phyloP scores from a whole-genome alignment of 2,888 invertebrate species.

The Epiblema foenella region DNA sequence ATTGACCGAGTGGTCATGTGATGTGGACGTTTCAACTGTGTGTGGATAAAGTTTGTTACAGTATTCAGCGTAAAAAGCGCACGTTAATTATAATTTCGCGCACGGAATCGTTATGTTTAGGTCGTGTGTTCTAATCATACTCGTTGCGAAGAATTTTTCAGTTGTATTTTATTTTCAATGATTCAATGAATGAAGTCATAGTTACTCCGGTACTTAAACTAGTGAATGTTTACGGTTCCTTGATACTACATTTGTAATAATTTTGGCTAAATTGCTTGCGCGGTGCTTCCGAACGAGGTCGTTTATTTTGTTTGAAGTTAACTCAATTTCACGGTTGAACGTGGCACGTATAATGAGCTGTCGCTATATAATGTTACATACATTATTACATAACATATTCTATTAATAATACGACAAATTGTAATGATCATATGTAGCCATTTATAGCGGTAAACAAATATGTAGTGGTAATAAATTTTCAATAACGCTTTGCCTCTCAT shows the following conservation, averaged over 20 bases:
- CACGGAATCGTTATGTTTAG: too few species aligned
- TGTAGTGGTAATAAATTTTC: too few species aligned
- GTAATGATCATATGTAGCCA: neutral
- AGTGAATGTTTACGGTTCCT: neutral
- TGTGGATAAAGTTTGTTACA: too few species aligned
- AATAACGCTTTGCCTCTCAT: neutral
- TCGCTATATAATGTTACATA: slow-evolving; percentile 29
- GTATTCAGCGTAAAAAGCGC: too few species aligned
- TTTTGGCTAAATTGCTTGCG: slow-evolving; percentile 58
- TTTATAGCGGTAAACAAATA: neutral
- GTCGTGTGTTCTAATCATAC: too few species aligned
- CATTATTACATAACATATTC: neutral
- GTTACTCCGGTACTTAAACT: neutral
- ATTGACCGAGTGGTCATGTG: too few species aligned
- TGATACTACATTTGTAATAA: slow-evolving; percentile 51
- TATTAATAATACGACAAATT: neutral
- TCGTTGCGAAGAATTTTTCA: too few species aligned
- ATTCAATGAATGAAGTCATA: neutral
- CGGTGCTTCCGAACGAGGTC: slow-evolving; percentile 54
- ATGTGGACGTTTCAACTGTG: too few species aligned
- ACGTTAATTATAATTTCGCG: too few species aligned
- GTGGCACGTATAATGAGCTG: slow-evolving; percentile 39
- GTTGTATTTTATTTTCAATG: too few species aligned
- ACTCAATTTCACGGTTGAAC: slow-evolving; percentile 69
- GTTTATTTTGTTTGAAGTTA: slow-evolving; percentile 69